Conservation (phyloP, 2,113 vertebrate genomes). For the Shinisaurus crocodilurus region DNA sequence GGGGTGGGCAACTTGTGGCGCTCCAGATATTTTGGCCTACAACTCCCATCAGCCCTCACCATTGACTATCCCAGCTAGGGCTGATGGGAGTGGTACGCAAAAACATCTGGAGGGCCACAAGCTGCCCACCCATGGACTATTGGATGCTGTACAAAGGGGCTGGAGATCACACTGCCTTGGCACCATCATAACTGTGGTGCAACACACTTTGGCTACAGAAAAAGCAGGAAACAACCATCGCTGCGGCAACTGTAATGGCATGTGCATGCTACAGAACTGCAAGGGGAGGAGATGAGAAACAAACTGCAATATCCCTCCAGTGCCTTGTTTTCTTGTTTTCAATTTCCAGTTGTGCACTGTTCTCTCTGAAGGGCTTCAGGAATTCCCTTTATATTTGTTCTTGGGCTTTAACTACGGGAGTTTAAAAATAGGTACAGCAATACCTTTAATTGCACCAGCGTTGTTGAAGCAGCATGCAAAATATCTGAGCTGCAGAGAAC, state of each 20-base stretch:
- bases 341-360: neutral
- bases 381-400: neutral
- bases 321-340: neutral
- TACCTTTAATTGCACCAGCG: neutral
- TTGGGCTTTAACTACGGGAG: neutral
- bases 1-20: too few species aligned
- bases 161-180: neutral
- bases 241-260: neutral
- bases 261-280: neutral
- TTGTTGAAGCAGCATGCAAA: neutral
- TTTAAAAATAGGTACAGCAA: neutral
- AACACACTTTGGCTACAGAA: neutral
- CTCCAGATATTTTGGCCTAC: too few species aligned
- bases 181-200: neutral
- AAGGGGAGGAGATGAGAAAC: neutral
- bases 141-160: neutral
- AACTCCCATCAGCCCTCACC: too few species aligned
- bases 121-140: too few species aligned
- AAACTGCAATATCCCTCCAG: neutral
- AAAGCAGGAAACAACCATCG: neutral
- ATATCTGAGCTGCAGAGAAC: neutral
- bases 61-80: too few species aligned
- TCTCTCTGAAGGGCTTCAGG: neutral
- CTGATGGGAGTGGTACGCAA: too few species aligned
- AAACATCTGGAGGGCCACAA: too few species aligned